phyloP scores from a whole-genome alignment of 2,113 vertebrate genomes.

The Sorex araneus region DNA sequence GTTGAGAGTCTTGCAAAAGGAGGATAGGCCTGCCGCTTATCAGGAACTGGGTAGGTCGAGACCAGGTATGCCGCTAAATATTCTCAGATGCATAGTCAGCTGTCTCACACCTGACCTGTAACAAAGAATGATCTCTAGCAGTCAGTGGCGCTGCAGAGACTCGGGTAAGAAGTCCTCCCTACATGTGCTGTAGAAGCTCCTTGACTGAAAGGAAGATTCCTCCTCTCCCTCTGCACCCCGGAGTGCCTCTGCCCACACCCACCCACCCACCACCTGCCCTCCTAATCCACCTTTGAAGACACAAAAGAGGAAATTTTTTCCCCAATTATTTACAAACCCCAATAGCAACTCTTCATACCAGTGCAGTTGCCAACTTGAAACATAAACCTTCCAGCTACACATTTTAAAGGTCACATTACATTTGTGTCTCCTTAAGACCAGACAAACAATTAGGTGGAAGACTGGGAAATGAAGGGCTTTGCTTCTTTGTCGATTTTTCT shows the following conservation, averaged over 20 bases:
- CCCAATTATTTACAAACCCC: neutral
- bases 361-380: slow-evolving; percentile 12
- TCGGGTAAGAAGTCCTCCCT: too few species aligned
- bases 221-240: neutral
- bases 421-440: slow-evolving; percentile 66
- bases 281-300: neutral
- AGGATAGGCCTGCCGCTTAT: neutral
- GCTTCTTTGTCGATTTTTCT: slow-evolving; percentile 59
- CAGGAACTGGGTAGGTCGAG: neutral
- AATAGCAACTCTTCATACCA: neutral
- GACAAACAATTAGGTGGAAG: slow-evolving; percentile 68
- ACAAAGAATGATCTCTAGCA: neutral
- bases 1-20: neutral
- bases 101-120: rapidly evolving
- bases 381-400: slow-evolving; percentile 54
- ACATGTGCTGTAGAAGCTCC: neutral
- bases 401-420: slow-evolving; percentile 76
- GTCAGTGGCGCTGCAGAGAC: neutral
- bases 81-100: neutral
- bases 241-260: neutral
- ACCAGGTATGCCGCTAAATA: neutral
- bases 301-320: neutral
- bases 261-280: neutral
- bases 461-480: slow-evolving; percentile 67
- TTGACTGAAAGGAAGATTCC: neutral